phyloP scores from a whole-genome alignment of 1,140 invertebrate species.

The Cherax quadricarinatus region DNA sequence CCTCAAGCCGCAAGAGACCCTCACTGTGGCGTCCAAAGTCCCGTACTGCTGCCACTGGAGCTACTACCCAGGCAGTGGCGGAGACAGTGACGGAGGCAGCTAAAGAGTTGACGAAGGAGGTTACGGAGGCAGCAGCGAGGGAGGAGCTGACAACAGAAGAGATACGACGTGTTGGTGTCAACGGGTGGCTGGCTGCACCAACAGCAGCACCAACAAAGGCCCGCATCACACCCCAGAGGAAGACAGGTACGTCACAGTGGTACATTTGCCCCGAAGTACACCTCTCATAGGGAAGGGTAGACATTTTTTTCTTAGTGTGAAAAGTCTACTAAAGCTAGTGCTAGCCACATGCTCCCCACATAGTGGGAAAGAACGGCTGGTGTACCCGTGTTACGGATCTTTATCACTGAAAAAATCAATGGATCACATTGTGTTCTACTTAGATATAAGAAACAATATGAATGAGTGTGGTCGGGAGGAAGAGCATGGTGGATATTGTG shows the following conservation, averaged over 20 bases:
- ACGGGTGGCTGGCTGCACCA: conserved; percentile 41
- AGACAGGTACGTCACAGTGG: neutral
- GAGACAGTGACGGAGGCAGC: conserved; percentile 17
- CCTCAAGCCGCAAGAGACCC: neutral
- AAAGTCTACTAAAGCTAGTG: too few species aligned
- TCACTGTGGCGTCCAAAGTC: neutral
- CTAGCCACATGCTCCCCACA: too few species aligned
- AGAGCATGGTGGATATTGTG: too few species aligned
- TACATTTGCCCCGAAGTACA: neutral
- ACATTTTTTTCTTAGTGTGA: too few species aligned
- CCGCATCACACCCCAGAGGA: neutral
- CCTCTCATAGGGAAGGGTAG: too few species aligned
- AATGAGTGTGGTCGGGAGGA: too few species aligned
- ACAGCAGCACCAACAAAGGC: neutral
- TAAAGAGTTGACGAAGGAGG: neutral
- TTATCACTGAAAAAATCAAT: too few species aligned
- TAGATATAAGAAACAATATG: too few species aligned
- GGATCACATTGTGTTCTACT: too few species aligned
- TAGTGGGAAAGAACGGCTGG: too few species aligned
- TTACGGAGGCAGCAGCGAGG: neutral
- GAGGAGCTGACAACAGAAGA: neutral
- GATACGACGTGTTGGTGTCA: conserved; percentile 25
- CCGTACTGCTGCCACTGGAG: neutral
- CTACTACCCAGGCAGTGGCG: neutral
- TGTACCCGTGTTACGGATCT: too few species aligned